Conservation (phyloP, 2,888 invertebrate species). For the Xanthorhoe spadicearia region DNA sequence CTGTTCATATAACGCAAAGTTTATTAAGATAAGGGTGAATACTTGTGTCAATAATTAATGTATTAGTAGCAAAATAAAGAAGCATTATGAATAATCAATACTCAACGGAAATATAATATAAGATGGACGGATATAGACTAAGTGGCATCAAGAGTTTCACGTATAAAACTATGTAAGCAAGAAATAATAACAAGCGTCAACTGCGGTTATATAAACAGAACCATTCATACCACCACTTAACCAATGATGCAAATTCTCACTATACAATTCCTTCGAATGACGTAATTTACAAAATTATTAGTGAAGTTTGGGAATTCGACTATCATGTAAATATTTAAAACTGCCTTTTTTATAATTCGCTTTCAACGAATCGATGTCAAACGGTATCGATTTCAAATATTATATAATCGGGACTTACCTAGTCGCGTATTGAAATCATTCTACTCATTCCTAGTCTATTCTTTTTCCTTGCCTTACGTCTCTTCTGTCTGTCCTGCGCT, state of each 20-base stretch:
- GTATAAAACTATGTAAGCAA: not conserved
- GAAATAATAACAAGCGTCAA: not conserved
- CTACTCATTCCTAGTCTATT: too few relatives aligned
- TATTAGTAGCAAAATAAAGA: too few relatives aligned
- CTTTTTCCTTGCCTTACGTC: too few relatives aligned
- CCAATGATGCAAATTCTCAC: not conserved
- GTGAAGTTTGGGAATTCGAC: not conserved
- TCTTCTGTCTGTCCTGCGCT: too few relatives aligned
- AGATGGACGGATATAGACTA: not conserved
- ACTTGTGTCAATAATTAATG: too few relatives aligned
- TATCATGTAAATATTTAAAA: not conserved
- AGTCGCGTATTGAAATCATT: too few relatives aligned
- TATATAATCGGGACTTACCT: too few relatives aligned
- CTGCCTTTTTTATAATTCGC: too few relatives aligned
- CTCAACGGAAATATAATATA: not conserved
- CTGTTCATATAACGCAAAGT: slow-evolving; percentile 6
- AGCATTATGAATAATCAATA: not conserved
- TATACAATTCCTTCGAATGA: not conserved
- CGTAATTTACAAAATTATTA: not conserved
- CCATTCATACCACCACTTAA: not conserved
- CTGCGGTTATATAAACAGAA: not conserved
- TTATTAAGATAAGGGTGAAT: too few relatives aligned
- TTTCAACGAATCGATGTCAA: too few relatives aligned
- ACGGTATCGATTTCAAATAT: too few relatives aligned
- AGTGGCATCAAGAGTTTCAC: not conserved